Conservation (phyloP, 1,140 invertebrate genomes). For the Drosophila novamexicana region DNA sequence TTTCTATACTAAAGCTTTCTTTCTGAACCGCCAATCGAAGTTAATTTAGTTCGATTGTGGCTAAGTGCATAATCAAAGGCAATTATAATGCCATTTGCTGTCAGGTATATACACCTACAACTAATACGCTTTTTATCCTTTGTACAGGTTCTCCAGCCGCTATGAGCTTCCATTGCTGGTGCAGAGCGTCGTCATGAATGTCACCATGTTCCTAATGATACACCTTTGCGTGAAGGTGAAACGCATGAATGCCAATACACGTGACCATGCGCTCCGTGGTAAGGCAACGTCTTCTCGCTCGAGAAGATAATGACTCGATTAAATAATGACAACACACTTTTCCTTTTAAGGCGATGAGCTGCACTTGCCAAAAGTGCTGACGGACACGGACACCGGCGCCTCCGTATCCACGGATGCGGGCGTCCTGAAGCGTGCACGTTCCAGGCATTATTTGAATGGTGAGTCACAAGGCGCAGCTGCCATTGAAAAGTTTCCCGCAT, state of each 20-base stretch:
- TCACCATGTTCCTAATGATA: conserved; percentile 98
- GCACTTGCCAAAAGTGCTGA: conserved; percentile 80
- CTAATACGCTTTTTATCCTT: conserved; percentile 69
- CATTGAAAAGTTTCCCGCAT: conserved; percentile 26
- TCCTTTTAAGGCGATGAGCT: conserved; percentile 71
- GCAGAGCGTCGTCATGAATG: conserved; percentile 99
- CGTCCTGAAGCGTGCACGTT: conserved; percentile 72
- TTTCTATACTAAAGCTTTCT: neutral
- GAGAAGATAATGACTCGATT: neutral
- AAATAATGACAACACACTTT: neutral
- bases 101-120: neutral
- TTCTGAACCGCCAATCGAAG: neutral
- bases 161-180: conserved; percentile 97
- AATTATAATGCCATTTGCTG: conserved; percentile 60
- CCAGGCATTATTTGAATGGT: conserved; percentile 83
- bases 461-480: conserved; percentile 31
- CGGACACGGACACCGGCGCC: conserved; percentile 72
- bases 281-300: conserved; percentile 25
- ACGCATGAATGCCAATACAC: conserved; percentile 92
- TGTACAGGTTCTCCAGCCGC: conserved; percentile 96
- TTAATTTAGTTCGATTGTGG: neutral
- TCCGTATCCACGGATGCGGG: conserved; percentile 71
- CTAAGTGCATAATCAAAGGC: conserved; percentile 10
- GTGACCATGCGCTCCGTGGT: conserved; percentile 95
- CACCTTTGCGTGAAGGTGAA: conserved; percentile 95